phyloP scores from a whole-genome alignment of 1,140 invertebrate genomes.

The Hypothenemus hampei region DNA sequence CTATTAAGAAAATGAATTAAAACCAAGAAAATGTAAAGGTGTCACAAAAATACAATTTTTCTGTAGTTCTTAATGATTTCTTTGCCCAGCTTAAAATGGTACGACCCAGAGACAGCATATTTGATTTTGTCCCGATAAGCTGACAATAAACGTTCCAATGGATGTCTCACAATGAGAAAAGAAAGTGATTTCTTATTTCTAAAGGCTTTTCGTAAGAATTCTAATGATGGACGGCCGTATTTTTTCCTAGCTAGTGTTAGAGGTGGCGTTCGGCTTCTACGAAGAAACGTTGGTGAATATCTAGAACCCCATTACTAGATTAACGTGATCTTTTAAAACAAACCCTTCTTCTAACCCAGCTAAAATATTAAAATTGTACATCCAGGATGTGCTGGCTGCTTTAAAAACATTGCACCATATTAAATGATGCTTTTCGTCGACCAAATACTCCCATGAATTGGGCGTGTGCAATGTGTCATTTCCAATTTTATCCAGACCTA shows the following conservation, averaged over 20 bases:
- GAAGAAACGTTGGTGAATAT: constrained; percentile 68
- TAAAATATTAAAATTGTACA: constrained; percentile 83
- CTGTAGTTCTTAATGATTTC: constrained; percentile 71
- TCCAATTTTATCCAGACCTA: constrained; percentile 45
- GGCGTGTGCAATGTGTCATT: constrained; percentile 64
- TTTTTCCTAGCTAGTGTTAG: constrained; percentile 69
- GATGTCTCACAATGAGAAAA: constrained; percentile 85
- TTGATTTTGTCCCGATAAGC: constrained; percentile 87
- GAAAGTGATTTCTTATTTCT: constrained; percentile 56
- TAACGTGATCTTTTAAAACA: not conserved
- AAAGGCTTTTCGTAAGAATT: constrained; percentile 60
- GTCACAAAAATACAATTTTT: constrained; percentile 30
- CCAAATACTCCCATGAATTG: constrained; percentile 79
- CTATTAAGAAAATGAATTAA: too few species aligned
- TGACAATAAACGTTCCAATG: constrained; percentile 83
- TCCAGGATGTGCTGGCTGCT: constrained; percentile 82
- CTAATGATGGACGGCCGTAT: constrained; percentile 67
- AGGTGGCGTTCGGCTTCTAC: constrained; percentile 69
- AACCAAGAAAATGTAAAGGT: too few species aligned
- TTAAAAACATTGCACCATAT: constrained; percentile 86
- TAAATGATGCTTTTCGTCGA: constrained; percentile 71
- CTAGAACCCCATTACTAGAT: too few species aligned
- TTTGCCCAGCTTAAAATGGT: constrained; percentile 71
- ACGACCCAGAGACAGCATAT: constrained; percentile 71
- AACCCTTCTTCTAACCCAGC: constrained; percentile 54